A percentile compares a stretch with the other conserved stretches of the same genome.
Evolutionary conservation across 2,113 vertebrate species (phyloP).

Genomic region (Trachemys scripta): DNA sequence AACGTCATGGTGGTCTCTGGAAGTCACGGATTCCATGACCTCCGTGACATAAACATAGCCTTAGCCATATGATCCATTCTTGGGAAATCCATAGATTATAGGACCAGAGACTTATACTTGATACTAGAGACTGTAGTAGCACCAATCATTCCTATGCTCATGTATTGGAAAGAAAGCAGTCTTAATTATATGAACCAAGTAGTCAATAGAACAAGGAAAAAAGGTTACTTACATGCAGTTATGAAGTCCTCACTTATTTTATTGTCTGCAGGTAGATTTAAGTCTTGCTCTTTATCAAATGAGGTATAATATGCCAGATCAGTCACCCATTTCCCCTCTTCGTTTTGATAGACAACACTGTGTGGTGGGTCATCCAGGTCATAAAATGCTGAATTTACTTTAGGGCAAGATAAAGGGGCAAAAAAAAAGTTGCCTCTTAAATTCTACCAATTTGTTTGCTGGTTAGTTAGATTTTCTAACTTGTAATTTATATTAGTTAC

Average conservation of each 20-base stretch:
- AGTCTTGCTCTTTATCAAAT: conserved; percentile 86
- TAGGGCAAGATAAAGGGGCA: neutral
- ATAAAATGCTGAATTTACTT: neutral
- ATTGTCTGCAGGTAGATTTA: conserved; percentile 62
- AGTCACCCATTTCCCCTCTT: conserved; percentile 96
- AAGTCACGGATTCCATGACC: no score
- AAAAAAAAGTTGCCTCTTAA: neutral
- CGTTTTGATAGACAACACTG: conserved; percentile 93
- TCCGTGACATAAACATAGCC: no score
- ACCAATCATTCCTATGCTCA: neutral
- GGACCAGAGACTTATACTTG: neutral
- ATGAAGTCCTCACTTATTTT: conserved; percentile 87
- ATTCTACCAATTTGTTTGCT: neutral
- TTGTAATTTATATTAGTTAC: neutral
- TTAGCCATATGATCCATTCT: no score
- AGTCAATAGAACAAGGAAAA: neutral
- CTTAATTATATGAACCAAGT: neutral
- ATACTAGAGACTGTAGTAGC: neutral
- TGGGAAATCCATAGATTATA: no score
- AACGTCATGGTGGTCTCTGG: no score
- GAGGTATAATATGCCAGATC: conserved; percentile 95
- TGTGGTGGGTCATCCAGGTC: conserved; percentile 75
- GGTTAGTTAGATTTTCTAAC: neutral
- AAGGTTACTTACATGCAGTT: conserved; percentile 85
- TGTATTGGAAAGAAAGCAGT: neutral